These are phyloP conservation scores for Chloromyia formosa DNA, from an alignment of 2,888 invertebrate genomes.

Conservation along the genomic window DNA sequence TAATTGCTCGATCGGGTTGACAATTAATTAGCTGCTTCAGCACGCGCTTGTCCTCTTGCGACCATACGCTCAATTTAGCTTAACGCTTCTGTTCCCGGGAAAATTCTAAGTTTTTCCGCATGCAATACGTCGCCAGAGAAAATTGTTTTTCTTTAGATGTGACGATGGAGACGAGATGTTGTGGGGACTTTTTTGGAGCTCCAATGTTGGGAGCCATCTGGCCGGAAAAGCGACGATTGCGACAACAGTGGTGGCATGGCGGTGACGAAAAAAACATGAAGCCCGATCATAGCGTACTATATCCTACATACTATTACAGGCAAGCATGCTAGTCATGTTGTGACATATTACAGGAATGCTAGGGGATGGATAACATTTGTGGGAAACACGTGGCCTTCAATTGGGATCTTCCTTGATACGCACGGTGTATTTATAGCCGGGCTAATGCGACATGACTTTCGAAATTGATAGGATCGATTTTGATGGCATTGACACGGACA, in stretches of 20 bases:
- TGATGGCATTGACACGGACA: conserved; percentile 34
- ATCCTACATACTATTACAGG: no score
- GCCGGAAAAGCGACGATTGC: conserved; percentile 42
- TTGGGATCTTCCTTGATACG: not conserved
- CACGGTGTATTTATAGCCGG: conserved; percentile 28
- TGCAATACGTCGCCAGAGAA: conserved; percentile 18
- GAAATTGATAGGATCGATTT: conserved; percentile 33
- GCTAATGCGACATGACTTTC: conserved; percentile 32
- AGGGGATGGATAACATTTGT: conserved; percentile 26
- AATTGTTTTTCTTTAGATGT: conserved; percentile 32
- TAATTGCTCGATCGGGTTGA: conserved; percentile 48
- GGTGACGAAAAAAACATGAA: not conserved
- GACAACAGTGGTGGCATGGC: not conserved
- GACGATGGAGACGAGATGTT: conserved; percentile 23
- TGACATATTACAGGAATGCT: conserved; percentile 41
- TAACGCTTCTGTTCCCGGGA: conserved; percentile 18
- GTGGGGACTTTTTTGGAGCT: not conserved
- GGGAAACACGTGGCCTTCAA: conserved; percentile 32
- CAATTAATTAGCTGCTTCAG: conserved; percentile 25
- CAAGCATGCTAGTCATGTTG: conserved; percentile 14
- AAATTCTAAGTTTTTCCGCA: conserved; percentile 9
- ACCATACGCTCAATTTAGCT: not conserved
- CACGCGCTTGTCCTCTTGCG: not conserved
- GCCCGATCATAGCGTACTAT: no score
- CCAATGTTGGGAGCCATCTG: conserved; percentile 38